Evolutionary conservation across 1,140 invertebrate genomes (phyloP).

Genomic region (Cyphomyrmex costatus): DNA sequence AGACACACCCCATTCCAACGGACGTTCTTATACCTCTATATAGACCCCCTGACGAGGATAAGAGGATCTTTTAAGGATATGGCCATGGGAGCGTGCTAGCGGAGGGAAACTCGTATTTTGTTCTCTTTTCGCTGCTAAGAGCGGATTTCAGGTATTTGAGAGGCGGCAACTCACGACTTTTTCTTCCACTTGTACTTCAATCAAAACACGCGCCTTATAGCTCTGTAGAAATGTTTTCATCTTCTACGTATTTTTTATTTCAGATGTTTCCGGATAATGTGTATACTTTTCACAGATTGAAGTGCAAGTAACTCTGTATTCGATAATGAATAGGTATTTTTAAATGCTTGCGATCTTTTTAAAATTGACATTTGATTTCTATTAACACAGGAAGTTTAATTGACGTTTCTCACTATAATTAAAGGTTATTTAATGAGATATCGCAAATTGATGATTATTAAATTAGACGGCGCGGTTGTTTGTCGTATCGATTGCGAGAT

Average conservation of each 20-base stretch:
- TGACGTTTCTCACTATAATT: background rate
- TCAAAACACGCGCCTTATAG: slow-evolving; percentile 12
- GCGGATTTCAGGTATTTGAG: slow-evolving; percentile 56
- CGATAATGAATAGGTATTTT: slow-evolving; percentile 17
- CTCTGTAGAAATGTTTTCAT: background rate
- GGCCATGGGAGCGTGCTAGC: slow-evolving; percentile 37
- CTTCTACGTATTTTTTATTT: background rate
- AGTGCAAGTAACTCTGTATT: background rate
- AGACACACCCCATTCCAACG: slow-evolving; percentile 65
- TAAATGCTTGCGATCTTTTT: background rate
- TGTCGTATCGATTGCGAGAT: slow-evolving; percentile 27
- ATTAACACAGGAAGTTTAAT: slow-evolving; percentile 6
- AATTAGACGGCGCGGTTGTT: background rate
- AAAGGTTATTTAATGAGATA: slow-evolving; percentile 27
- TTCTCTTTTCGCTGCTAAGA: slow-evolving; percentile 28
- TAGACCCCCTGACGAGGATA: slow-evolving; percentile 65
- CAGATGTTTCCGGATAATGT: background rate
- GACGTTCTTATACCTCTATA: slow-evolving; percentile 45
- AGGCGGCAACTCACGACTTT: slow-evolving; percentile 26
- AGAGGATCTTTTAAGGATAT: slow-evolving; percentile 69
- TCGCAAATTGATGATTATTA: slow-evolving; percentile 12
- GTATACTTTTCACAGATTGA: background rate
- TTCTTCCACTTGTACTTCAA: background rate
- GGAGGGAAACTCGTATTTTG: slow-evolving; percentile 30
- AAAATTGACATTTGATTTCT: background rate